Base-by-base conservation (phyloP, 92 coral and sea anemone species). In the Bergia sp. region DNA sequence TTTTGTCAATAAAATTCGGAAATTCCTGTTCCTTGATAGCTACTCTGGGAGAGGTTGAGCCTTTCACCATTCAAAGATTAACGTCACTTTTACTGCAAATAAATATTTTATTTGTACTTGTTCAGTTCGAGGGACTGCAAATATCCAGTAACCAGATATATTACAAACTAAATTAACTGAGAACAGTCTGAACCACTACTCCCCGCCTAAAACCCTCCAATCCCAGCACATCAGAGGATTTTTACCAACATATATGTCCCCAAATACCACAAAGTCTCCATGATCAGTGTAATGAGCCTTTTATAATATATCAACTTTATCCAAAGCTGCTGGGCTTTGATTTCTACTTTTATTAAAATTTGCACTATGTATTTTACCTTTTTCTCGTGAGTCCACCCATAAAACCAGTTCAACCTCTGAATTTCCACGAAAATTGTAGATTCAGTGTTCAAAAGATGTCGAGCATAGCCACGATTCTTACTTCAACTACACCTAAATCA, bases 41-140 rank as follows among this genome's bases (percentile, higher is more conserved):
- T 53, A 3, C 58, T 16, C 12, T 53, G 58, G 2, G 58, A 53
- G 16, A 53, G 2, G 58, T 1, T 16, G 58, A 16, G 2, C 58
- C 2, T 10, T 53, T 53, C 2, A 53, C 10, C 58, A 53, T 53
- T 53, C 69, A 61, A 4, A 61, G 23, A 0, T 16, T 1, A 16
- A 61, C 69, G 69, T 66, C 66, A 45, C 58, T 44, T 2, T 44
- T 29, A 44, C 7, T 23, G 82, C 82, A 79, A 79, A 79, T 79
- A 79, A 79, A 79, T 79, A 79, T 47, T 77, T 79, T 79, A 79
- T 79, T 77, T 45, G 57, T 43, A 77, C 61, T 79, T 77, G 57
- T 77, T 73, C 40, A 73, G 77, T 79, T 44, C 82, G 10, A 21
- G 20, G 37, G 58, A 40, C 8, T 18, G 53, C 37, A 78, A 39